Base-by-base conservation (phyloP, 2,113 vertebrate genomes). In the Taurulus bubalis region DNA sequence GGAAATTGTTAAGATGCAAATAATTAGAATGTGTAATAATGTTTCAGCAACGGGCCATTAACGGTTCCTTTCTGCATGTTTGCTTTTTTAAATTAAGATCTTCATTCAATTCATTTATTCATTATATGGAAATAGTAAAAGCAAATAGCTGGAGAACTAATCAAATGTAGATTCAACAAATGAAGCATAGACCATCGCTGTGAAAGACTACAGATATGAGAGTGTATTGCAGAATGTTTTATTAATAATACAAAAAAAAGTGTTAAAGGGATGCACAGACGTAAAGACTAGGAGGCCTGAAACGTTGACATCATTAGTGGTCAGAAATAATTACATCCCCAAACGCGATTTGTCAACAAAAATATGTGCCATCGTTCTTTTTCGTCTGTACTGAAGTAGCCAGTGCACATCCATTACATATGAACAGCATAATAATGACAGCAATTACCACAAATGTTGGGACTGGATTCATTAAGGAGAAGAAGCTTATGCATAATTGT, bases 361-460 rank as follows among this genome's bases (percentile, higher is more conserved):
- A 34, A 36, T 60, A n/a, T 60, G 7, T 24, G 47, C 38, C 28
- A 20, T 49, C 45, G 15, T 59, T 67, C 30, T 42, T 18, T 71
- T 51, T n/a, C n/a, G n/a, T 55, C 30, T 34, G 38, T 24, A 64
- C 42, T 1, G 26, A n/a, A 26, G 69, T 32, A 66, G 56, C 64
- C 32, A 8, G 28, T 6, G 28, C 80, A 51, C 59, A 77, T 71
- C 77, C 56, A 72, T 80, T 65, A 68, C 65, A 76, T 70, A 64
- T 42, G 60, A 85, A 75, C 55, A 32, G 75, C 51, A 80, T 69
- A 60, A 80, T 85, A 82, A 84, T 71, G 60, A 75, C 63, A 71
- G 78, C 76, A 80, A 86, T 84, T 77, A 78, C 58, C 45, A 47
- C 70, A 83, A 74, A 66, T 73, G 42, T 71, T 69, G 56, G 70